Evolutionary conservation across 2,797 vertebrate species (phyloP), one percentile per base, ranked within the genome.

Genomic region (Sylvilagus floridanus): DNA sequence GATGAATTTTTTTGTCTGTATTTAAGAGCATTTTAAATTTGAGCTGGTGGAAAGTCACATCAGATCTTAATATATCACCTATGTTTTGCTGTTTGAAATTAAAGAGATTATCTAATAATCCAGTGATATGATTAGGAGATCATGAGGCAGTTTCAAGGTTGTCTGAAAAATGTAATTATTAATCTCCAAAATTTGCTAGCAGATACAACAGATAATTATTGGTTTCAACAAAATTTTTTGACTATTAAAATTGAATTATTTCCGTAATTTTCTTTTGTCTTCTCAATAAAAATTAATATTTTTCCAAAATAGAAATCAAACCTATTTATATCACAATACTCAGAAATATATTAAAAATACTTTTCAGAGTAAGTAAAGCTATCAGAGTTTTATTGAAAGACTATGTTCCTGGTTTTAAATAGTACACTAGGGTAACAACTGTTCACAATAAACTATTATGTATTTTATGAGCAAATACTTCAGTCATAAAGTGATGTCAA

Each of bases 81-180:
- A 0, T 69, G 12, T 26, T 90, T 90, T 94, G 9, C 24, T 95
- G 5, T 60, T 77, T 87, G 73, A 82, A 91, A 71, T 1, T 66
- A 19, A 86, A 57, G 84, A 62, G 22, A 13, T 7, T 47, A 77
- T 60, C 19, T 37, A 75, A 93, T 83, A 90, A 66, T 79, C 8
- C 2, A 75, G 10, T 50, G 2, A 66, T 21, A 62, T 76, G 66
- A 76, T 0, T 78, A 26, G 84, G 85, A 95, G 57, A 62, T 76
- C 6, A 62, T 21, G 14, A 84, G 8, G 50, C 21, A 77, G 2
- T 82, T 91, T 87, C 8, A 78, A 13, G n/a, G 11, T 47, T 66
- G 37, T 22, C 7, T 89, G 17, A 93, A 90, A 88, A 60, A 72
- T 86, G 1, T 91, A 94, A 92, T 93, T 11, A 71, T 77, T 84